Percentiles rank a stretch among this genome's conserved stretches.
These are phyloP conservation scores for Drosophila colorata DNA, from an alignment of 2,888 invertebrate genomes.

Conservation along the genomic window DNA sequence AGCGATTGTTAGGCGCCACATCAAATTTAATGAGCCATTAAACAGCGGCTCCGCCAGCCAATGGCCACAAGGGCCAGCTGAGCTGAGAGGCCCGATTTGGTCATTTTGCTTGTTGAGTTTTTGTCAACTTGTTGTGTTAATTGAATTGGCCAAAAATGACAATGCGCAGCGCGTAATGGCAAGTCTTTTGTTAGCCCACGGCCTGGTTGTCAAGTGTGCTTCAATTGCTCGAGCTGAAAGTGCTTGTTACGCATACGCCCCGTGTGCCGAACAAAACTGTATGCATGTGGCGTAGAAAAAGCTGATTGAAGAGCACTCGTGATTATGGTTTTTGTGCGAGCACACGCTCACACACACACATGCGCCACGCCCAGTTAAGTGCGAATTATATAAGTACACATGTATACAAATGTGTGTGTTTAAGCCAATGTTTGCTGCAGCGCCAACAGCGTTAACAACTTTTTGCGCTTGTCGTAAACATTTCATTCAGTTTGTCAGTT, in stretches of 20 bases:
- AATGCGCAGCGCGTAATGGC: conserved; percentile 30
- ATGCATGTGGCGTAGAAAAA: conserved; percentile 42
- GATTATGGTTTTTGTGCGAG: conserved; percentile 52
- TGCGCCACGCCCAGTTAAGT: conserved; percentile 41
- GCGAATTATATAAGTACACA: conserved; percentile 27
- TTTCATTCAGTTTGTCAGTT: conserved; percentile 58
- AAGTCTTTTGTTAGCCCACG: conserved; percentile 54
- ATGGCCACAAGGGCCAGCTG: neutral
- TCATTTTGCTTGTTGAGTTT: conserved; percentile 41
- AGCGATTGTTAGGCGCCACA: conserved; percentile 49
- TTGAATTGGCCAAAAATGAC: conserved; percentile 70
- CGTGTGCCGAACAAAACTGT: conserved; percentile 70
- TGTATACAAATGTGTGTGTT: conserved; percentile 7
- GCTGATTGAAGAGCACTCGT: conserved; percentile 45
- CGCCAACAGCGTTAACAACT: conserved; percentile 46
- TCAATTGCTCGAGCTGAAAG: conserved; percentile 50
- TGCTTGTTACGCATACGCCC: conserved; percentile 71
- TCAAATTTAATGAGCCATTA: conserved; percentile 75
- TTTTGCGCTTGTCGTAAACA: conserved; percentile 57
- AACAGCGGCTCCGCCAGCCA: conserved; percentile 20
- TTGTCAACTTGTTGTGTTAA: conserved; percentile 62
- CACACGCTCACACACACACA: conserved; percentile 18
- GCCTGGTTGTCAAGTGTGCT: conserved; percentile 34
- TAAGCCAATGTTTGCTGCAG: conserved; percentile 33
- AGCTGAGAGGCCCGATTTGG: conserved; percentile 31